Evolutionary conservation across 2,113 vertebrate species (phyloP).

Genomic region (Vulpes lagopus): DNA sequence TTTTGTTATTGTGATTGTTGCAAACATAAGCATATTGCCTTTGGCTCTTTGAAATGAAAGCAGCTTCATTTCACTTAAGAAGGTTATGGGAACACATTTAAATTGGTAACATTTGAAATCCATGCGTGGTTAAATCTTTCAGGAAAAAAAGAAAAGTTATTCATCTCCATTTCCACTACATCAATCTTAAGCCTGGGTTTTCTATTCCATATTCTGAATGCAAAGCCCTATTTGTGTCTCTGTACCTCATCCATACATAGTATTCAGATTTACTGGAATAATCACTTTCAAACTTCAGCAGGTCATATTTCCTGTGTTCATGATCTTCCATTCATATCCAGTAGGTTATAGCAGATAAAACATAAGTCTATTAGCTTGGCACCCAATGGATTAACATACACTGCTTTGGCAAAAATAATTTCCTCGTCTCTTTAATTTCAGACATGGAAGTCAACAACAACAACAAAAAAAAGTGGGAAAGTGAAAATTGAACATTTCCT

Average conservation of each 20-base stretch:
- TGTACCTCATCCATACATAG: neutral
- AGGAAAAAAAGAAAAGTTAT: slow-evolving; percentile 1
- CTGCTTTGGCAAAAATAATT: neutral
- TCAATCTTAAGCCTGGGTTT: neutral
- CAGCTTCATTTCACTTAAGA: slow-evolving; percentile 63
- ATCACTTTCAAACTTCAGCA: neutral
- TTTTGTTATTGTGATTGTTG: slow-evolving; percentile 62
- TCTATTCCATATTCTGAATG: neutral
- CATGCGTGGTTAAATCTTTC: slow-evolving; percentile 53
- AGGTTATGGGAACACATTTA: slow-evolving; percentile 40
- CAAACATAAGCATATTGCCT: slow-evolving; percentile 53
- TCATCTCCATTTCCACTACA: neutral
- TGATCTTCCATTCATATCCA: neutral
- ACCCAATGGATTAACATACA: neutral
- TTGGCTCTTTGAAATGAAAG: slow-evolving; percentile 61
- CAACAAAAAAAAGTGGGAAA: neutral
- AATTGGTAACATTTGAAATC: slow-evolving; percentile 56
- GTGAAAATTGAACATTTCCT: neutral
- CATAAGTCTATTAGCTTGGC: neutral
- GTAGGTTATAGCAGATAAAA: slow-evolving; percentile 1
- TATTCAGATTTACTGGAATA: neutral
- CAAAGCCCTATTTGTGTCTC: neutral
- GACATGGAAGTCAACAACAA: neutral
- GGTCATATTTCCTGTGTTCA: neutral
- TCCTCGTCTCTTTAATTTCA: neutral